Base-by-base conservation (phyloP, 2,797 vertebrate genomes). In the Karalla daura region DNA sequence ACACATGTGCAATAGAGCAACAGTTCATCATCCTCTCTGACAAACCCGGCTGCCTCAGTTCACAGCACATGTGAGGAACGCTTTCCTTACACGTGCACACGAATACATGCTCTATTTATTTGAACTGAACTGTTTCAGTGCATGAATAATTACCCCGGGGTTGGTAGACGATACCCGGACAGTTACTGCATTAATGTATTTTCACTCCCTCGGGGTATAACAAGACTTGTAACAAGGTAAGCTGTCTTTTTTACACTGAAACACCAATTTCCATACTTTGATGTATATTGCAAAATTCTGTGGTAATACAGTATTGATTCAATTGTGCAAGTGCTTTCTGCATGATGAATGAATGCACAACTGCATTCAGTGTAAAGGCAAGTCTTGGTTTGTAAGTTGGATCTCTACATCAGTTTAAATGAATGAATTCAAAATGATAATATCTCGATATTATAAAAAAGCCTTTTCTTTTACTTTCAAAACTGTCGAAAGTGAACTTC, bases 11-110 rank as follows among this genome's bases (percentile, higher is more conserved):
- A n/a, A 40, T 5, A 37, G 46, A 54, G 45, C 24, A 45, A 39
- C 45, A 41, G n/a, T 45, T 64, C 58, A 69, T 72, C 68, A 27
- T 39, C 74, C 32, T 60, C 47, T 44, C 44, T 46, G 64, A 47
- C 56, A 55, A 60, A 62, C 41, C 21, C 27, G 41, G 39, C 24
- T 59, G 51, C 45, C 52, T 59, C 24, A 23, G 17, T 44, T 66
- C 33, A 3, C 25, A 11, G 13, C 11, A 12, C 44, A 25, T 14
- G 13, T 12, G 7, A 43, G 18, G 3, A 39, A 20, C 12, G 24
- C 18, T 46, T n/a, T 28, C 33, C 37, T n/a, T 14, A 47, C 2
- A 46, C 10, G 39, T 55, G 20, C 12, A 49, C 20, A 45, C 51
- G 23, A 15, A 39, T 21, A 37, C 12, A 1, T 7, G 25, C 11